These are phyloP conservation scores for Lysandra coridon DNA, from an alignment of 2,888 invertebrate genomes.

Conservation along the genomic window DNA sequence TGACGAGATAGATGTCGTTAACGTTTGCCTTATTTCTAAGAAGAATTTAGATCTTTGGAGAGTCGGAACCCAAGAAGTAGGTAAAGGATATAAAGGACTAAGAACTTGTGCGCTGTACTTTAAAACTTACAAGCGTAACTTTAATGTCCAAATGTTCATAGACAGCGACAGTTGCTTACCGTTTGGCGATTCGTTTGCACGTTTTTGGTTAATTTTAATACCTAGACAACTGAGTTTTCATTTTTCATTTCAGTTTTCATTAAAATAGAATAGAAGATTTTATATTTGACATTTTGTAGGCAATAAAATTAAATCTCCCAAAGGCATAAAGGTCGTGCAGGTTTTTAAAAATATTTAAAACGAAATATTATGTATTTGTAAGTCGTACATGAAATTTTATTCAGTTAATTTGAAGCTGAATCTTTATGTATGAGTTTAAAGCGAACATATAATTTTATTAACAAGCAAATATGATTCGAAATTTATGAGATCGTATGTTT, in stretches of 20 bases:
- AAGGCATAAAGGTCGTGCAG: background rate
- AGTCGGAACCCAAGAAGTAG: too few relatives aligned
- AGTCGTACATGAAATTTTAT: slow-evolving; percentile 1
- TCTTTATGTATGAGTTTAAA: slow-evolving; percentile 28
- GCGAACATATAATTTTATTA: slow-evolving; percentile 30
- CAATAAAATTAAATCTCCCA: background rate
- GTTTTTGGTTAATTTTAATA: too few relatives aligned
- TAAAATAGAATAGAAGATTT: background rate
- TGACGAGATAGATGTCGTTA: too few relatives aligned
- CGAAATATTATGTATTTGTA: background rate
- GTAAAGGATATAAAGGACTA: too few relatives aligned
- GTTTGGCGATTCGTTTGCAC: too few relatives aligned
- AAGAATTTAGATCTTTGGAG: too few relatives aligned
- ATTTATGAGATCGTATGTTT: slow-evolving; percentile 32
- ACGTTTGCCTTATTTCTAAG: too few relatives aligned
- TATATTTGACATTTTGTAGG: background rate
- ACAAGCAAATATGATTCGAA: slow-evolving; percentile 30
- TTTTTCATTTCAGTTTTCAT: background rate
- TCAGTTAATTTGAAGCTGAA: slow-evolving; percentile 16
- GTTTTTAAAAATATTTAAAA: background rate
- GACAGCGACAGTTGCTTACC: too few relatives aligned
- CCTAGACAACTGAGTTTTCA: too few relatives aligned
- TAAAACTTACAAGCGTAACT: too few relatives aligned
- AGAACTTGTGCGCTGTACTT: too few relatives aligned
- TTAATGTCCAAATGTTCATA: too few relatives aligned